Evolutionary conservation across 2,888 invertebrate genomes (phyloP).

Genomic region (Silvanus unidentatus): DNA sequence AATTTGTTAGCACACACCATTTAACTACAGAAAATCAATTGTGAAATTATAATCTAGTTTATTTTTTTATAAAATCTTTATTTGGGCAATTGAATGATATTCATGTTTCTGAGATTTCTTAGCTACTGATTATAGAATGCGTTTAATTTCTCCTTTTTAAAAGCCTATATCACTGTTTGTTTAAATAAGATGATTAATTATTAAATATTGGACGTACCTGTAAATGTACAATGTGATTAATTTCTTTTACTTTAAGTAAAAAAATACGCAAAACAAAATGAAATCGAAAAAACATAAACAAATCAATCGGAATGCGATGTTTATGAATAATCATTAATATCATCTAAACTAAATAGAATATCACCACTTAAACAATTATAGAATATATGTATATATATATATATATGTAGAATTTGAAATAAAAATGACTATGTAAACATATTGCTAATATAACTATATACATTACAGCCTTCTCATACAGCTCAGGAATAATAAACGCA

Average conservation of each 20-base stretch:
- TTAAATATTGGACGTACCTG: slow-evolving; percentile 20
- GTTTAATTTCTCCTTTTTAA: background rate
- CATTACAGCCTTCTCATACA: slow-evolving; percentile 22
- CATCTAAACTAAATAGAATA: slow-evolving; percentile 15
- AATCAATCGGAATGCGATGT: slow-evolving; percentile 10
- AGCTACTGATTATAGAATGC: background rate
- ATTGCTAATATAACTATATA: slow-evolving; percentile 20
- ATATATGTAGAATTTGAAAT: background rate
- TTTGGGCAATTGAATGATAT: no score
- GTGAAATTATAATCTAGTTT: no score
- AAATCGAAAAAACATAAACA: background rate
- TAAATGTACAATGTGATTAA: slow-evolving; percentile 20
- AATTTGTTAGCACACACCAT: no score
- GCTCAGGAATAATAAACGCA: slow-evolving; percentile 20
- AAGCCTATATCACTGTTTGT: background rate
- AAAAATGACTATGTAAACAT: slow-evolving; percentile 9
- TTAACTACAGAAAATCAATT: no score
- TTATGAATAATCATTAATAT: no score
- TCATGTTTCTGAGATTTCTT: no score
- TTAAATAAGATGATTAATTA: background rate
- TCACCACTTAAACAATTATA: slow-evolving; percentile 23
- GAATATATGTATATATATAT: no score
- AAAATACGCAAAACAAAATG: no score
- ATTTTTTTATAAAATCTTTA: no score
- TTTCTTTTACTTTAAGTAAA: slow-evolving; percentile 8